Percentiles rank a stretch among this genome's conserved stretches.
Evolutionary conservation across 2,888 invertebrate genomes (phyloP).

Genomic region (Erpobdella octoculata): DNA sequence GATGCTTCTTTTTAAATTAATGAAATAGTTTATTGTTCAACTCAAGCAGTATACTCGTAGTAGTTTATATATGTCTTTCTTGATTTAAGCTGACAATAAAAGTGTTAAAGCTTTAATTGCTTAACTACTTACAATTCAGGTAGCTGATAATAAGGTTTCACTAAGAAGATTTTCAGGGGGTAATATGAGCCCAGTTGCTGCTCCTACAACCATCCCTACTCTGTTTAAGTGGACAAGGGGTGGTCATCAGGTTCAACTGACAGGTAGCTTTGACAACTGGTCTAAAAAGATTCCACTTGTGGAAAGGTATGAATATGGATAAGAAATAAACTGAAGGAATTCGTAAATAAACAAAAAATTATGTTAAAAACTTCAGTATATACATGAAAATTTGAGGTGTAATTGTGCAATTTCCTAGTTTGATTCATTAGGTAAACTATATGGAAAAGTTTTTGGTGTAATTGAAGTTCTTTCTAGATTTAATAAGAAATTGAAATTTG

Average conservation of each 20-base stretch:
- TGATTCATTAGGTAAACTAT: no score
- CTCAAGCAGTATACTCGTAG: no score
- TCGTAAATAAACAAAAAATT: no score
- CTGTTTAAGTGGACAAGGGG: constrained; percentile 27
- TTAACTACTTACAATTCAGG: neutral
- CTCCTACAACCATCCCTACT: constrained; percentile 24
- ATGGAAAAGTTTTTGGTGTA: neutral
- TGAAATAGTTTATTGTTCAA: no score
- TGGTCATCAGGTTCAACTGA: constrained; percentile 14
- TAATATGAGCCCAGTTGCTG: neutral
- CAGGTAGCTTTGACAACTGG: constrained; percentile 29
- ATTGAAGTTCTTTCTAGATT: no score
- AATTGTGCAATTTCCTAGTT: no score
- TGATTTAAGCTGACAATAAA: no score
- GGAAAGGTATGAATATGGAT: constrained; percentile 1
- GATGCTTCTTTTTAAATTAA: no score
- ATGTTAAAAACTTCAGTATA: neutral
- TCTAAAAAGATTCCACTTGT: constrained; percentile 19
- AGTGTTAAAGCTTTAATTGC: no score
- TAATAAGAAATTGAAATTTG: neutral
- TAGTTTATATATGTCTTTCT: no score
- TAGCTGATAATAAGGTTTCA: neutral
- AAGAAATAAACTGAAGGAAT: neutral
- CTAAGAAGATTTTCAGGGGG: neutral
- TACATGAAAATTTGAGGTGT: no score